Base-by-base conservation (phyloP, 2,888 invertebrate genomes). In the Brenthis ino region DNA sequence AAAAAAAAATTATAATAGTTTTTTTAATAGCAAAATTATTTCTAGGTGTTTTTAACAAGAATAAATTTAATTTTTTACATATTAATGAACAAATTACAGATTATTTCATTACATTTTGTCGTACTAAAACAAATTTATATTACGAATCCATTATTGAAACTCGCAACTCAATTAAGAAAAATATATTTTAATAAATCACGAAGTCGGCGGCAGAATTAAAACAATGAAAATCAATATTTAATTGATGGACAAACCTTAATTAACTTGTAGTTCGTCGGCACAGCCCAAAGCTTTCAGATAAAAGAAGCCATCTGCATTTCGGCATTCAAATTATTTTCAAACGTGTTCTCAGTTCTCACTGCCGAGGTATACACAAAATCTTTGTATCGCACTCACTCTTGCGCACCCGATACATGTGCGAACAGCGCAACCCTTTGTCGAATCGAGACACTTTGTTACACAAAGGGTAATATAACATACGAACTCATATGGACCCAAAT, bases 301-400 rank as follows among this genome's bases (percentile, higher is more conserved):
- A 91, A 92, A 92, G 89, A 89, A 92, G 89, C 91, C 91, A 92
- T 92, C 92, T 91, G 89, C 88, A 89, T 91, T 91, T 91, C 75
- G 91, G 91, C 91, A 93, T 93, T 92, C 91, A 93, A 93, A 93
- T 93, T 90, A 90, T 92, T 91, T 86, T 84, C 85, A 90, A 93
- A 91, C 91, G 86, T 89, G 91, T 91, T 92, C 85, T 85, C 80
- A 75, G 84, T 82, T 85, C 85, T 79, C 85, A 85, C 82, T 79
- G 78, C 77, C 77, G 74, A 72, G 82, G 77, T 75, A 83, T 80
- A 81, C 80, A 82, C 80, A 71, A 76, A 86, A 87, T 89, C 82
- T 74, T 81, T 87, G 80, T 79, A 83, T 92, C 93, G 87, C 92
- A 81, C 87, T 93, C 91, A 88, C 91, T 91, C 93, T 75, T 87